Evolutionary conservation across 2,113 vertebrate species (phyloP).

Genomic region (Daphoenositta chrysoptera): DNA sequence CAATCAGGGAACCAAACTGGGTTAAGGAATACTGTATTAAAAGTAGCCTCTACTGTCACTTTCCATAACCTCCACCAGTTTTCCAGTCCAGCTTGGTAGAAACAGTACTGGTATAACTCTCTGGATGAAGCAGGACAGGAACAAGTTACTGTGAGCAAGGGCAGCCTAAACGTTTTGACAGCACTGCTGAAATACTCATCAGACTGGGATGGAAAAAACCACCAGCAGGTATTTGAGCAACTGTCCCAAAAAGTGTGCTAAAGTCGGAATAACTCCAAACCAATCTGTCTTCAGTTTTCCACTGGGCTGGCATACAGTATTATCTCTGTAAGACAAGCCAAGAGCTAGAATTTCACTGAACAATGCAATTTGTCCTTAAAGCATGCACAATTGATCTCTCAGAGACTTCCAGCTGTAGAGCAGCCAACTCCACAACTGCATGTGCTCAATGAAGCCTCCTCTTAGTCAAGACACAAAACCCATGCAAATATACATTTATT

Average conservation of each 20-base stretch:
- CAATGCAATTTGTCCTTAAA: slow-evolving; percentile 5
- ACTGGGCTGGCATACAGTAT: not conserved
- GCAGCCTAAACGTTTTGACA: slow-evolving; percentile 23
- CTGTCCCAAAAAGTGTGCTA: not conserved
- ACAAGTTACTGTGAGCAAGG: not conserved
- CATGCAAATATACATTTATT: not conserved
- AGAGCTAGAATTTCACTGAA: slow-evolving; percentile 14
- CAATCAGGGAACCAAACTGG: not conserved
- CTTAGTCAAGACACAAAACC: not conserved
- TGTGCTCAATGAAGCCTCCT: not conserved
- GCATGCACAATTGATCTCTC: not conserved
- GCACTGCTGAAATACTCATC: slow-evolving; percentile 48
- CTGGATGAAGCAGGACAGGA: not conserved
- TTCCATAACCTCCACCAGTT: not conserved
- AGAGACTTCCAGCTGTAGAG: not conserved
- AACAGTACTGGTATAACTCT: not conserved
- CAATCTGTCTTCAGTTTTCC: slow-evolving; percentile 4
- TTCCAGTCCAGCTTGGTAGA: not conserved
- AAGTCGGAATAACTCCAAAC: not conserved
- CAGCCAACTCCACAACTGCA: not conserved
- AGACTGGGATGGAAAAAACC: not conserved
- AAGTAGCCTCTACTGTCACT: not conserved
- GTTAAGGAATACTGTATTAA: not conserved
- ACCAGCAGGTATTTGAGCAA: slow-evolving; percentile 35
- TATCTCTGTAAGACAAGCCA: not conserved